Evolutionary conservation across 2,113 vertebrate genomes (phyloP).

Genomic region (Hippolais icterina): DNA sequence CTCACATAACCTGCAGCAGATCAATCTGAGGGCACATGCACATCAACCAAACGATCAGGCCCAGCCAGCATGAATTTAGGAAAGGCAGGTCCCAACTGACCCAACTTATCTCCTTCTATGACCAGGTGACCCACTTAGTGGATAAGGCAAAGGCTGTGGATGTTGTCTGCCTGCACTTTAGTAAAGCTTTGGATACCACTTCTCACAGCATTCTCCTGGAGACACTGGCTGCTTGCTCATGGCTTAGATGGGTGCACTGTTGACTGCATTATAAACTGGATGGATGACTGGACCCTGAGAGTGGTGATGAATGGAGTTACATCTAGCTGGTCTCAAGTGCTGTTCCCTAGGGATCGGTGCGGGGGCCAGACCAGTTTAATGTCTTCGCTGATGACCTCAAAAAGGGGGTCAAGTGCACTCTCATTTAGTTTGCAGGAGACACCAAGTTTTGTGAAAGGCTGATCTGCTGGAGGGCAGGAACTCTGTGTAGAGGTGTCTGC

Average conservation of each 20-base stretch:
- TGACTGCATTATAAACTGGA: not conserved
- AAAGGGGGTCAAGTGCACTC: not conserved
- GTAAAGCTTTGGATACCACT: not conserved
- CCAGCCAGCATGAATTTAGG: too few relatives aligned
- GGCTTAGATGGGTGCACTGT: too few relatives aligned
- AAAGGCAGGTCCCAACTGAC: not conserved
- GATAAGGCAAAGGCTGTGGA: not conserved
- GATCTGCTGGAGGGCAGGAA: not conserved
- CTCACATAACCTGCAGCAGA: not conserved
- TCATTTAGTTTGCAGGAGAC: not conserved
- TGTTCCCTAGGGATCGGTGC: not conserved
- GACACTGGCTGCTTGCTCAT: not conserved
- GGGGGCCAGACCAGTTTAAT: too few relatives aligned
- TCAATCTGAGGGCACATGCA: not conserved
- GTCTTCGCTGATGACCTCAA: accelerated
- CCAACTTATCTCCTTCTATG: too few relatives aligned
- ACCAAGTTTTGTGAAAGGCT: accelerated
- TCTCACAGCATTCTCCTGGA: not conserved
- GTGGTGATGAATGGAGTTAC: not conserved
- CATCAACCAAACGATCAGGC: not conserved
- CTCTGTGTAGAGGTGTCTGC: not conserved
- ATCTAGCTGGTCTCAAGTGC: not conserved
- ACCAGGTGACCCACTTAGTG: not conserved
- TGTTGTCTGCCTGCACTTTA: not conserved
- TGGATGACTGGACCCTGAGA: not conserved